Conservation (phyloP, 2,113 vertebrate genomes). For the Melanerpes formicivorus region DNA sequence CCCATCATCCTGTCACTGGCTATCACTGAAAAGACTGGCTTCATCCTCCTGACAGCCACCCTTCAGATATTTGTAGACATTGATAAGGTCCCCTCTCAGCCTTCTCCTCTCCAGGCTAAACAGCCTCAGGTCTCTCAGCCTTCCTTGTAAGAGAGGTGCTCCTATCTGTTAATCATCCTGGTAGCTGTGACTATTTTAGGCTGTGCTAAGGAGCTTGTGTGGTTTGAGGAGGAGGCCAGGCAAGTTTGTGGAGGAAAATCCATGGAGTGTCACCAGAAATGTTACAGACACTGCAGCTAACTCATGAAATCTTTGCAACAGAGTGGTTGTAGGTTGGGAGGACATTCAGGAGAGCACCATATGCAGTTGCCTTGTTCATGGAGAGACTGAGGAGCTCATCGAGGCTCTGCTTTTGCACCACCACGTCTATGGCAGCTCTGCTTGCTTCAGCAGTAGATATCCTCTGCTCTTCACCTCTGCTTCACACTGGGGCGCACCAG, state of each 20-base stretch:
- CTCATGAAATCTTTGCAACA: not conserved
- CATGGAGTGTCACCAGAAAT: not conserved
- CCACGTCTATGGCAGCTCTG: not conserved
- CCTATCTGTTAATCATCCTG: too few species aligned
- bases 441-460: not conserved
- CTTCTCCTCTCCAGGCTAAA: too few species aligned
- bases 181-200: too few species aligned
- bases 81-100: too few species aligned
- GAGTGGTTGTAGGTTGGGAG: not conserved
- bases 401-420: not conserved
- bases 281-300: not conserved
- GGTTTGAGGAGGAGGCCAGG: not conserved
- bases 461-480: not conserved
- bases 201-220: not conserved
- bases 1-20: too few species aligned
- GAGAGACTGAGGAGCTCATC: not conserved
- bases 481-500: accelerated
- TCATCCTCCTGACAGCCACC: too few species aligned
- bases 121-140: too few species aligned
- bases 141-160: too few species aligned
- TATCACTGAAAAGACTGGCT: too few species aligned
- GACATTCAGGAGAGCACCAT: not conserved
- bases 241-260: not conserved
- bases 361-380: not conserved
- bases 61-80: too few species aligned